phyloP scores from a whole-genome alignment of 2,888 invertebrate species.

The Branchellion lobata region DNA sequence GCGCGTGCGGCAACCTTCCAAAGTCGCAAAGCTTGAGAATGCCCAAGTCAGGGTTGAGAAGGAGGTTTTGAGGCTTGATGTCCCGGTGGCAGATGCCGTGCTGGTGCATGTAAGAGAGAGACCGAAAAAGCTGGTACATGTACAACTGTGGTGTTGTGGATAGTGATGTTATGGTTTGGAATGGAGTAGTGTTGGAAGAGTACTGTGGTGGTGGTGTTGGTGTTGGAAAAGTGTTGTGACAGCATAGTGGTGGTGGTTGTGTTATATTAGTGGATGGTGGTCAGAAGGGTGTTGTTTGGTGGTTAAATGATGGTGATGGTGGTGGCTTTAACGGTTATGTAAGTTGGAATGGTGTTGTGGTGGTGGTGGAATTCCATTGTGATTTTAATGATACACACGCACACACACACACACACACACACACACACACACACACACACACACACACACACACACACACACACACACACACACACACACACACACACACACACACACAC shows the following conservation, averaged over 20 bases:
- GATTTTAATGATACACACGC: neutral
- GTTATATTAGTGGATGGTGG: neutral
- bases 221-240: too few species aligned
- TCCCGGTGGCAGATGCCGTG: slow-evolving; percentile 98
- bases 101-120: slow-evolving; percentile 97
- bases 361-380: neutral
- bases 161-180: too few species aligned
- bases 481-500: slow-evolving; percentile 2
- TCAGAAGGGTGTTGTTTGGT: too few species aligned
- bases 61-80: slow-evolving; percentile 98
- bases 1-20: too few species aligned
- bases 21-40: slow-evolving; percentile 98
- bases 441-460: slow-evolving; percentile 24
- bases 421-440: slow-evolving; percentile 23
- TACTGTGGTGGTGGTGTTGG: too few species aligned
- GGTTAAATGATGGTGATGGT: too few species aligned
- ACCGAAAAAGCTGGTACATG: slow-evolving; percentile 99
- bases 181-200: too few species aligned
- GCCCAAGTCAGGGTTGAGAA: slow-evolving; percentile 94
- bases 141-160: slow-evolving; percentile 74
- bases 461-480: slow-evolving; percentile 21
- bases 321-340: too few species aligned
- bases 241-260: too few species aligned
- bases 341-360: too few species aligned
- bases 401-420: slow-evolving; percentile 23